phyloP scores from a whole-genome alignment of 2,888 invertebrate genomes.

The Stenchaetothrips biformis region DNA sequence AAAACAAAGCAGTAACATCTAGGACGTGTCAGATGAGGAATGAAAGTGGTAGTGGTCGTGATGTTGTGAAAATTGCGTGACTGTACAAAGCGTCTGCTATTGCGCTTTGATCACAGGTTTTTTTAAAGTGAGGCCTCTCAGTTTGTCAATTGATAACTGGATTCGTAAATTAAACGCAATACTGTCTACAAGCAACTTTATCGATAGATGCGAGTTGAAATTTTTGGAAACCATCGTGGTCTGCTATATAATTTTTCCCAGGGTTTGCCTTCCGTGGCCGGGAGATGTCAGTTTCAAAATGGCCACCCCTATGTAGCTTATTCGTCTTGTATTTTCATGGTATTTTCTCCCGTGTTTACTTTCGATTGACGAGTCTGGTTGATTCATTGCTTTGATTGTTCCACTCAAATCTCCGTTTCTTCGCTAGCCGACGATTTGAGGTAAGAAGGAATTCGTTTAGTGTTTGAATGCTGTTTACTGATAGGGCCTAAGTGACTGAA shows the following conservation, averaged over 20 bases:
- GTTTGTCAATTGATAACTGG: no score
- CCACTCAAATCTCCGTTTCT: background rate
- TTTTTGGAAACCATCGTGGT: no score
- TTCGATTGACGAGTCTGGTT: background rate
- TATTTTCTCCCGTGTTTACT: background rate
- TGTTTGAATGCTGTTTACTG: background rate
- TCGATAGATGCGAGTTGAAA: no score
- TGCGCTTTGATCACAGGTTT: no score
- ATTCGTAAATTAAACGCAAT: no score
- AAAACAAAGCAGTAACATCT: background rate
- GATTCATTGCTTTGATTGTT: background rate
- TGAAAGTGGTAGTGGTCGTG: no score
- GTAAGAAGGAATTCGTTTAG: background rate
- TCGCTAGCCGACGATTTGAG: background rate
- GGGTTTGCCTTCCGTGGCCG: background rate
- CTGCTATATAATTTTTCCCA: no score
- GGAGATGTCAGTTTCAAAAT: slow-evolving; percentile 17
- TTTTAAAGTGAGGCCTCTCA: no score
- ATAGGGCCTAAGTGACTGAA: background rate
- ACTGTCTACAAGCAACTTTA: no score
- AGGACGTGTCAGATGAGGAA: background rate
- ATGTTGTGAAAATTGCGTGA: background rate
- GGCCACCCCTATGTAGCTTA: slow-evolving; percentile 6
- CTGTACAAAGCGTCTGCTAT: background rate
- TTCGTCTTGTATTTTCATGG: background rate